Percentiles rank a stretch among this genome's conserved stretches.
phyloP scores from a whole-genome alignment of 2,113 vertebrate genomes.

The Pavo muticus region DNA sequence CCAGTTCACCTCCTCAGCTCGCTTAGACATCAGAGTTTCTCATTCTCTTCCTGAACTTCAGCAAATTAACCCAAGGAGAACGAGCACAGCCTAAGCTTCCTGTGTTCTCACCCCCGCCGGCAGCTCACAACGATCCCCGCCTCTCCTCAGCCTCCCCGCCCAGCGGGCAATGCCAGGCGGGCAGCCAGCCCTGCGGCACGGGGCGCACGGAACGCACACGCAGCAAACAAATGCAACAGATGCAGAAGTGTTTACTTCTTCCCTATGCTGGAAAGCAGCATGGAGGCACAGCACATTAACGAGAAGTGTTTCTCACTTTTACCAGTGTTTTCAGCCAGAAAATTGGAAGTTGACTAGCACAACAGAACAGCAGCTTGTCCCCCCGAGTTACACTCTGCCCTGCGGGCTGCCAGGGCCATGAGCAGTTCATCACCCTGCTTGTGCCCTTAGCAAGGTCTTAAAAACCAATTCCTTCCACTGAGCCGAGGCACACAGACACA shows the following conservation, averaged over 20 bases:
- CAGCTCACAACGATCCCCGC: neutral
- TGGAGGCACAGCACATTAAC: neutral
- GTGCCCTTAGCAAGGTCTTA: neutral
- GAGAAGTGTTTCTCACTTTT: neutral
- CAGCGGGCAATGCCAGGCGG: neutral
- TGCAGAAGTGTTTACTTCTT: neutral
- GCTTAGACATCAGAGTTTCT: neutral
- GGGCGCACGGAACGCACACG: neutral
- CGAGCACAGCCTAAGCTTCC: neutral
- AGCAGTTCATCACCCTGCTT: neutral
- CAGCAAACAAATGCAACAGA: neutral
- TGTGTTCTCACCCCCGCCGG: no score
- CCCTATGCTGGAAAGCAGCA: neutral
- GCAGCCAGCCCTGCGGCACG: neutral
- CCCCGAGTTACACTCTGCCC: neutral
- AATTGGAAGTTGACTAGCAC: neutral
- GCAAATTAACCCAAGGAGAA: constrained; percentile 42
- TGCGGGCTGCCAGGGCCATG: neutral
- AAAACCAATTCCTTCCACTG: neutral
- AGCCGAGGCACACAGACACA: neutral
- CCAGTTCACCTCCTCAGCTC: constrained; percentile 20
- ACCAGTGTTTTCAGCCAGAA: neutral
- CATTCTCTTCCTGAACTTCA: neutral
- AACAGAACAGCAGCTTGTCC: neutral
- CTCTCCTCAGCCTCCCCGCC: neutral